phyloP scores from a whole-genome alignment of 2,888 invertebrate species.

The Leucoma salicis region DNA sequence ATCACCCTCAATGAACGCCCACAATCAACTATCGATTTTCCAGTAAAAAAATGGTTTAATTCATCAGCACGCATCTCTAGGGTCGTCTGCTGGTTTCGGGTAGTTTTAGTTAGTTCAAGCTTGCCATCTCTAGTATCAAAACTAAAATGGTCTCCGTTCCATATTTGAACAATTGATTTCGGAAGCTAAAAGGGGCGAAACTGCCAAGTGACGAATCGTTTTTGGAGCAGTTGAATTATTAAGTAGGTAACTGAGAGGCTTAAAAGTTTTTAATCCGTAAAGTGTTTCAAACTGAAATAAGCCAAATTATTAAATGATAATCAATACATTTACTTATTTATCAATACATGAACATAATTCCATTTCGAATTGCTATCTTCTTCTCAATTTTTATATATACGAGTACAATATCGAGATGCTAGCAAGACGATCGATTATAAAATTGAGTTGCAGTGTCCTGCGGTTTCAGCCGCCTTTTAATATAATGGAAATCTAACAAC shows the following conservation, averaged over 20 bases:
- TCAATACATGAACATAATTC: no score
- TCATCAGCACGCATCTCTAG: conserved; percentile 38
- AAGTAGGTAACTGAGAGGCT: neutral
- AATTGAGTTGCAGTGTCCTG: no score
- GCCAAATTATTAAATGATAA: no score
- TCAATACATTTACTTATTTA: no score
- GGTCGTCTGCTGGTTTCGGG: conserved; percentile 21
- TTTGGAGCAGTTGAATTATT: neutral
- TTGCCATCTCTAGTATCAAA: neutral
- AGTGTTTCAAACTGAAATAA: no score
- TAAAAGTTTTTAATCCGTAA: neutral
- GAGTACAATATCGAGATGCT: no score
- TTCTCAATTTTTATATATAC: no score
- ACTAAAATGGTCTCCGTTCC: neutral
- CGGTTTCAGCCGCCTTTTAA: no score
- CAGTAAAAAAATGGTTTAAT: conserved; percentile 46
- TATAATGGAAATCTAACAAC: no score
- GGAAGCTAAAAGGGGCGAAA: neutral
- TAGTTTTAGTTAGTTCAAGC: conserved; percentile 2
- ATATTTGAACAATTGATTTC: neutral
- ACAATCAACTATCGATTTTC: conserved; percentile 77
- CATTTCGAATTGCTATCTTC: no score
- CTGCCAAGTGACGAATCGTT: neutral
- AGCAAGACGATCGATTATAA: no score
- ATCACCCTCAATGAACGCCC: conserved; percentile 70